Percentiles rank a stretch among this genome's conserved stretches.
Evolutionary conservation across 2,797 vertebrate species (phyloP).

Genomic region (Rhinophrynus dorsalis): DNA sequence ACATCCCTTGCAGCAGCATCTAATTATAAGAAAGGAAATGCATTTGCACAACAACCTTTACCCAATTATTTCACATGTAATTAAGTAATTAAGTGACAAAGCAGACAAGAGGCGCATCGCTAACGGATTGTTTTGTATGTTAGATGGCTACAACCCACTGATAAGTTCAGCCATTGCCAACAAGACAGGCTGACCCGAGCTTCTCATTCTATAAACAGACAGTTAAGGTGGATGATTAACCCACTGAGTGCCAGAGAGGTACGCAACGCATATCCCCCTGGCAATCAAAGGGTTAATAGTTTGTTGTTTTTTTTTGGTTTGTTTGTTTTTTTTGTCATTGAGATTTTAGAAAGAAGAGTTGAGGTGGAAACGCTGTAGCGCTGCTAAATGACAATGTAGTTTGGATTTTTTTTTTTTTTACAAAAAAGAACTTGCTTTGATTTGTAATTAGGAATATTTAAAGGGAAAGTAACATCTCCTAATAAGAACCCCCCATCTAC

Average conservation of each 20-base stretch:
- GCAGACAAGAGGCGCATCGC: not conserved
- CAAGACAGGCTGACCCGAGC: not conserved
- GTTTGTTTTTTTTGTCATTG: too few species aligned
- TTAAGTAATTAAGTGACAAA: slow-evolving; percentile 19
- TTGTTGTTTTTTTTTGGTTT: too few species aligned
- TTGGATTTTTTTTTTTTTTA: too few species aligned
- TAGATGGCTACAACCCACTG: not conserved
- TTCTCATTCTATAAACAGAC: not conserved
- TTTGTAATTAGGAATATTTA: not conserved
- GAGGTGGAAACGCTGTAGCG: not conserved
- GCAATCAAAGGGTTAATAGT: too few species aligned
- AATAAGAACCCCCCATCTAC: not conserved
- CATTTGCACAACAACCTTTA: slow-evolving; percentile 11
- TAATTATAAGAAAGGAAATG: not conserved
- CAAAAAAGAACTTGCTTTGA: too few species aligned
- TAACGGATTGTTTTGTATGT: not conserved
- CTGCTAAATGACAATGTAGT: not conserved
- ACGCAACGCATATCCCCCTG: too few species aligned
- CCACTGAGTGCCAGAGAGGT: too few species aligned
- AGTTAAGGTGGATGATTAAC: not conserved
- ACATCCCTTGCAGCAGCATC: not conserved
- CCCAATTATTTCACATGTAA: slow-evolving; percentile 9
- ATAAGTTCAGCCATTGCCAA: not conserved
- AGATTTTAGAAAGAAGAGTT: not conserved
- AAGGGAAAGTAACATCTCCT: too few species aligned